These are phyloP conservation scores for Ridgeia piscesae DNA, from an alignment of 1,140 invertebrate genomes.

Conservation along the genomic window DNA sequence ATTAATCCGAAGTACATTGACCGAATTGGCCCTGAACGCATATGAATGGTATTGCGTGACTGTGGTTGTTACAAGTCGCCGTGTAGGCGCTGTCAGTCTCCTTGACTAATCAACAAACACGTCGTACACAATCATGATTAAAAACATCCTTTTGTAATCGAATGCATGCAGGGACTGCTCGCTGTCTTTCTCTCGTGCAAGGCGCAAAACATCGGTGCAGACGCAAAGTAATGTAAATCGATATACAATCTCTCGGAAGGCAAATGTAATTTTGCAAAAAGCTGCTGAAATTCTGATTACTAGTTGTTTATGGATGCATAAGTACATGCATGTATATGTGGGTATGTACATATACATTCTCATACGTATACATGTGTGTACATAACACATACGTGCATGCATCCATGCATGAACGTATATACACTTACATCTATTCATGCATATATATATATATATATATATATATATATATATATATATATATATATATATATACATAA, in stretches of 20 bases:
- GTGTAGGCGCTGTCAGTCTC: neutral
- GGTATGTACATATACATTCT: neutral
- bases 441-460: too few species aligned
- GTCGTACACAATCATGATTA: neutral
- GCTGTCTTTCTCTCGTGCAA: neutral
- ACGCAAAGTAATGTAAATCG: neutral
- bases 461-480: too few species aligned
- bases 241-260: neutral
- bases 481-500: too few species aligned
- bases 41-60: neutral
- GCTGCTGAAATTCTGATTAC: neutral
- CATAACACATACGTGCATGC: neutral
- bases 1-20: neutral
- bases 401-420: neutral
- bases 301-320: neutral
- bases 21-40: neutral
- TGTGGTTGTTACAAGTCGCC: neutral
- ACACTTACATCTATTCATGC: too few species aligned
- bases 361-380: too few species aligned
- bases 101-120: neutral
- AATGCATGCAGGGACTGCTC: neutral
- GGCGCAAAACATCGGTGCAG: neutral
- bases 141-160: neutral
- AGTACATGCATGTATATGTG: neutral
- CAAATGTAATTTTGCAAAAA: neutral